Conservation (phyloP, 2,113 vertebrate species). For the Syngnathus typhle region DNA sequence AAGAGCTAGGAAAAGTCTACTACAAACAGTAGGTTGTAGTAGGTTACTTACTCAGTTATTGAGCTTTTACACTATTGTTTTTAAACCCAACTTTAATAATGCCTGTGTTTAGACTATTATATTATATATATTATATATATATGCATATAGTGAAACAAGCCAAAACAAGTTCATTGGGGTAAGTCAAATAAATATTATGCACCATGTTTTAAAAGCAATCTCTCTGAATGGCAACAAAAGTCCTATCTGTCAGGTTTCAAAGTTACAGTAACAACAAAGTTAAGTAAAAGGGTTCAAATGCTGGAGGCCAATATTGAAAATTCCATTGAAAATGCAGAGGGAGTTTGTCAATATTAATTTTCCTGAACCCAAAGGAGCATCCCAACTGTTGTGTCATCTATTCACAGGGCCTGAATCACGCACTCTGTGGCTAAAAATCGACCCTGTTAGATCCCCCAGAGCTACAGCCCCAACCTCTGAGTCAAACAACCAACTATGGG, state of each 20-base stretch:
- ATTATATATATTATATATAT: too few species aligned
- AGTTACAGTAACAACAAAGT: conserved; percentile 73
- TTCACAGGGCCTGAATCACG: conserved; percentile 67
- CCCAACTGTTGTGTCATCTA: conserved; percentile 71
- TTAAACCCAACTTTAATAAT: neutral
- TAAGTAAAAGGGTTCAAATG: conserved; percentile 77
- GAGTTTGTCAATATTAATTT: conserved; percentile 78
- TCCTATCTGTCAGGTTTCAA: conserved; percentile 51
- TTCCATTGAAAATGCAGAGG: conserved; percentile 74
- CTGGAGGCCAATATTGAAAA: conserved; percentile 74
- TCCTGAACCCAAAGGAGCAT: conserved; percentile 74
- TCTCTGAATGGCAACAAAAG: conserved; percentile 46
- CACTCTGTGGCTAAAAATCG: conserved; percentile 65
- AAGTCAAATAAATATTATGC: conserved; percentile 48
- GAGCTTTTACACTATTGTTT: conserved; percentile 79
- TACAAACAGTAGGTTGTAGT: conserved; percentile 86
- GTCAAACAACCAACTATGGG: conserved; percentile 42
- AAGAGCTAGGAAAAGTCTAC: conserved; percentile 79
- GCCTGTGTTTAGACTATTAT: conserved; percentile 10
- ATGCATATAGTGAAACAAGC: conserved; percentile 13
- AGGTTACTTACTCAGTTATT: conserved; percentile 83
- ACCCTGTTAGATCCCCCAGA: conserved; percentile 53
- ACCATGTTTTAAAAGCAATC: conserved; percentile 50
- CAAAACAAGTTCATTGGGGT: conserved; percentile 50
- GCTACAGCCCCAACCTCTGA: conserved; percentile 61